These are phyloP conservation scores for Sialis fuliginosa DNA, from an alignment of 2,888 invertebrate species.

Conservation along the genomic window DNA sequence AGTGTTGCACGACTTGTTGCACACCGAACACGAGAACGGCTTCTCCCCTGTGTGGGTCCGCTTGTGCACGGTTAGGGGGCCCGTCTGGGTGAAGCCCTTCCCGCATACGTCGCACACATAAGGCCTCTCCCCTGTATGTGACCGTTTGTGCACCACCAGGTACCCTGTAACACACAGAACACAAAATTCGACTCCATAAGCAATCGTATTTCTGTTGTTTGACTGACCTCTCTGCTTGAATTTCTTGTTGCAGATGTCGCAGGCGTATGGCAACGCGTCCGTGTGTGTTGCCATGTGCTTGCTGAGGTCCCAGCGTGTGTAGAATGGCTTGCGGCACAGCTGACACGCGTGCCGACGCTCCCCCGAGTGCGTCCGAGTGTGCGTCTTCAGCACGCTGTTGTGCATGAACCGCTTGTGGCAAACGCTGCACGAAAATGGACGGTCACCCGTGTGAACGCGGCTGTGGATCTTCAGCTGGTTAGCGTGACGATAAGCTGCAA, in stretches of 20 bases:
- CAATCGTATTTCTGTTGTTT: no score
- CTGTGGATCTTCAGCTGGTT: slow-evolving; percentile 2
- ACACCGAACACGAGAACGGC: slow-evolving; percentile 2
- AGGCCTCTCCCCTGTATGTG: slow-evolving; percentile 4
- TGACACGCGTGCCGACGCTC: background rate
- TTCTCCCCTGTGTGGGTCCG: slow-evolving; percentile 4
- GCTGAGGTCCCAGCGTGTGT: slow-evolving; percentile 3
- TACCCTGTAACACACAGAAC: background rate
- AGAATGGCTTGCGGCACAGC: slow-evolving; percentile 1
- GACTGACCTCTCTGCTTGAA: slow-evolving; percentile 3
- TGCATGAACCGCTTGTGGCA: slow-evolving; percentile 3
- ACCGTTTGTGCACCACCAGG: slow-evolving; percentile 1
- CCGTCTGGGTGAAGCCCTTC: slow-evolving; percentile 1
- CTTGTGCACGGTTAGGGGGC: slow-evolving; percentile 3
- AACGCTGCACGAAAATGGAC: slow-evolving; percentile 1
- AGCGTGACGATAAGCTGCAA: background rate
- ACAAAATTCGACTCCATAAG: no score
- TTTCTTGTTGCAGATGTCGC: slow-evolving; percentile 3
- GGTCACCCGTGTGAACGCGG: slow-evolving; percentile 3
- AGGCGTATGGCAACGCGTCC: background rate
- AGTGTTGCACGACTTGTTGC: slow-evolving; percentile 1
- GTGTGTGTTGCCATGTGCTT: slow-evolving; percentile 1
- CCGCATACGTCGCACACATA: slow-evolving; percentile 4
- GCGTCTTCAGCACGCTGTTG: slow-evolving; percentile 3
- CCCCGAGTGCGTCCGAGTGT: background rate